Evolutionary conservation across 2,797 vertebrate genomes (phyloP), one percentile per base, ranked within the genome.

Genomic region (Synaphobranchus kaupii): DNA sequence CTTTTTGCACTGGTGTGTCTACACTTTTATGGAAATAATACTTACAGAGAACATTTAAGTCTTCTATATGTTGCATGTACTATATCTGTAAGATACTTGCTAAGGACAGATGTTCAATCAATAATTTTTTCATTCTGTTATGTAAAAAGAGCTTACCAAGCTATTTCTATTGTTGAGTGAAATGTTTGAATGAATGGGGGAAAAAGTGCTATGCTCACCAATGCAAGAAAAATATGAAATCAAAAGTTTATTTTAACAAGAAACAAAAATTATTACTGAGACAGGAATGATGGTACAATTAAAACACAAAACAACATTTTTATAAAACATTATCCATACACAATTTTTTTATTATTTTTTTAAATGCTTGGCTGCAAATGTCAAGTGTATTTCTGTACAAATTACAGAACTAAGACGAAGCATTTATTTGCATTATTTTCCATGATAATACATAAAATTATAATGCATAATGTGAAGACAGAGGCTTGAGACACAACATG

Each of bases 321-420:
- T 25, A 50, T n/a, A 28, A 52, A 56, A 84, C 2, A 63, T 44
- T 63, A 63, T 84, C 56, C 52, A 22, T 84, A 60, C 22, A 84
- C 52, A 63, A 54, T 4, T 56, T 56, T 17, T 17, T 28, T 1
- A 84, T 63, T 63, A 66, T 56, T 17, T 17, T 28, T 6, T 63
- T 63, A 84, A 66, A 84, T 31, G 50, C n/a, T 84, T 84, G 25
- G 47, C 84, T 44, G n/a, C 63, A 71, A 60, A 34, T 85, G 25
- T 28, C 22, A 48, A 48, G 44, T 52, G 47, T 58, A 71, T 52
- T 71, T 85, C 44, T 71, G 25, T 50, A 71, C 84, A 85, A 50
- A 85, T 47, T 52, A 85, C 47, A 50, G 15, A 85, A 39, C 39
- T 22, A 20, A 44, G 73, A 25, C 39, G 39, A 39, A 31, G 39